Evolutionary conservation across 2,888 invertebrate species (phyloP).

Genomic region (Leptopterna dolabrata): DNA sequence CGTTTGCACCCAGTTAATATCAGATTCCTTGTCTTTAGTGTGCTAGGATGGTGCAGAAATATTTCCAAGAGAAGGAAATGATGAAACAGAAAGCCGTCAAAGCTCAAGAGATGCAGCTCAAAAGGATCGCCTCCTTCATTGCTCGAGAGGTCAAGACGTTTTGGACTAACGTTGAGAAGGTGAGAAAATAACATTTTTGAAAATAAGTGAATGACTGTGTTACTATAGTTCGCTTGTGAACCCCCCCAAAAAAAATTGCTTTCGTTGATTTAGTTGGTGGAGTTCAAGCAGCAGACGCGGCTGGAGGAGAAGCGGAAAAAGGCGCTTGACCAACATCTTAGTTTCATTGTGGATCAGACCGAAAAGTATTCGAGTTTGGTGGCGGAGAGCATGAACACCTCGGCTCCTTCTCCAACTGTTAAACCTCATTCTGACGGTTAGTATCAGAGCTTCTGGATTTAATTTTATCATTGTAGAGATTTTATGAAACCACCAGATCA

Average conservation of each 20-base stretch:
- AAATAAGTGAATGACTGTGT: slow-evolving; percentile 4
- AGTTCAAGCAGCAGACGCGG: slow-evolving; percentile 91
- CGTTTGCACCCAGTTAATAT: neutral
- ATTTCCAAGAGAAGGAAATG: slow-evolving; percentile 90
- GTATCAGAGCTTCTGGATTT: slow-evolving; percentile 6
- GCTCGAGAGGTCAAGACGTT: slow-evolving; percentile 94
- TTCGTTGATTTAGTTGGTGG: slow-evolving; percentile 73
- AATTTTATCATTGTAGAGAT: neutral
- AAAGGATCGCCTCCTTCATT: slow-evolving; percentile 87
- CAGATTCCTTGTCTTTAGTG: slow-evolving; percentile 68
- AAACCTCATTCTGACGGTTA: slow-evolving; percentile 60
- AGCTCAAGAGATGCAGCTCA: slow-evolving; percentile 87
- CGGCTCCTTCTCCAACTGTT: slow-evolving; percentile 62
- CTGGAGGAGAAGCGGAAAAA: slow-evolving; percentile 94
- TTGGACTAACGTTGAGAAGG: slow-evolving; percentile 97
- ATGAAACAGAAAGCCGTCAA: slow-evolving; percentile 92
- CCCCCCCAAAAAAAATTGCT: neutral
- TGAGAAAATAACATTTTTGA: slow-evolving; percentile 65
- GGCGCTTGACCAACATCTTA: slow-evolving; percentile 94
- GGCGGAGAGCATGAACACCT: slow-evolving; percentile 85
- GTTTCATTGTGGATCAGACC: slow-evolving; percentile 97
- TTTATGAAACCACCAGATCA: too few species aligned
- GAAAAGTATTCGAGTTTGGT: slow-evolving; percentile 95
- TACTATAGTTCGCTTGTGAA: neutral
- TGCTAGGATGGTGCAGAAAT: slow-evolving; percentile 89